Base-by-base conservation (phyloP, 2,888 invertebrate species). In the Cryptus viduatorius region DNA sequence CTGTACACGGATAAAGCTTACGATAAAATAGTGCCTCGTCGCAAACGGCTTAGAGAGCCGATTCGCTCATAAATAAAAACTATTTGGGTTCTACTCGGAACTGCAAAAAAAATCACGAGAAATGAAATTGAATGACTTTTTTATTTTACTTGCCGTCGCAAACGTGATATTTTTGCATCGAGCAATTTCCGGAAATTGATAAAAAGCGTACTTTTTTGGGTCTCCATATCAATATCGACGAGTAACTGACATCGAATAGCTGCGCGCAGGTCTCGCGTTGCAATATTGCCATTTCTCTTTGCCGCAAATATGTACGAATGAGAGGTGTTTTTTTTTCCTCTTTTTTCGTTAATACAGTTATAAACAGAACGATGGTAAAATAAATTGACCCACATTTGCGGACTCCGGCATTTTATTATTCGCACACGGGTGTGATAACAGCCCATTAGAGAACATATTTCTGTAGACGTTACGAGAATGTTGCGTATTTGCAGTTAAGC, bases 311-410 rank as follows among this genome's bases (percentile, higher is more conserved):
- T n/a, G 37, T 37, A 71, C 56, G 19, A 71, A 31, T 16, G 71
- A 42, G 71, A 37, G 37, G 37, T 37, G 1, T 37, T 37, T 37
- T 37, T 37, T 8, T 37, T 37, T 5, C 14, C 50, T 56, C 19
- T 37, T 37, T 8, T 37, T 37, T 37, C 42, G 56, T 71, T 37
- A 71, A 71, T 71, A 37, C 53, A 12, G n/a, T 48, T 48, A 48
- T 53, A 68, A 16, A 68, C 59, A 59, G 44, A 65, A 29, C 8
- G 19, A n/a, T 12, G 53, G 29, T 53, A 69, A 67, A 68, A 68
- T 53, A 82, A 67, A 78, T 78, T 82, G 82, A 82, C 82, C 82
- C 82, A 82, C 65, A 73, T 82, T 82, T 61, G 24, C 67, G 61
- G 82, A 73, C 78, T 61, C 72, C 48, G 78, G 59, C 67, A 61